Conservation (phyloP, 2,797 vertebrate species). For the Gymnocypris eckloni region DNA sequence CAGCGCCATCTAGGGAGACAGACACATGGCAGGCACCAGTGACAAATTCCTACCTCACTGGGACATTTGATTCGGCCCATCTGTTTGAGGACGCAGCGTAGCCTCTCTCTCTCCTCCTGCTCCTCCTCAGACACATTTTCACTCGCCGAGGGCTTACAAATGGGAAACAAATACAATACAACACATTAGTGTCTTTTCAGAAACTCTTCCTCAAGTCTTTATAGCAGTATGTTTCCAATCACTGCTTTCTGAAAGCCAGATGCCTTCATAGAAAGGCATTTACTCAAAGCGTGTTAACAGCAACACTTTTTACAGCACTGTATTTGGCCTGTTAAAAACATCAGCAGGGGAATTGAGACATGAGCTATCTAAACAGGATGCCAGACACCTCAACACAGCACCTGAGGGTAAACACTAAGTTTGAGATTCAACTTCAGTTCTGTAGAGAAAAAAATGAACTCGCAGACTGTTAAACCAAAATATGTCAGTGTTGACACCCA, state of each 20-base stretch:
- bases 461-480: not conserved
- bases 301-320: slow-evolving; percentile 71
- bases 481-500: not conserved
- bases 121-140: slow-evolving; percentile 84
- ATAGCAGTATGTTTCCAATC: slow-evolving; percentile 72
- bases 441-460: not conserved
- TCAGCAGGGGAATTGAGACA: slow-evolving; percentile 63
- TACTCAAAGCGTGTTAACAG: slow-evolving; percentile 72
- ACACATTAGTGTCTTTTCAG: slow-evolving; percentile 59
- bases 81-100: slow-evolving; percentile 94
- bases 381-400: not conserved
- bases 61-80: slow-evolving; percentile 97
- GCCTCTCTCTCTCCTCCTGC: slow-evolving; percentile 90
- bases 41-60: slow-evolving; percentile 83
- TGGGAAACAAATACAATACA: slow-evolving; percentile 66
- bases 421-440: not conserved
- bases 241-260: slow-evolving; percentile 48
- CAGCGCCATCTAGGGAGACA: slow-evolving; percentile 51
- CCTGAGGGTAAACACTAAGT: not conserved
- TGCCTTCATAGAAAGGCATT: slow-evolving; percentile 67
- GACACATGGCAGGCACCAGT: slow-evolving; percentile 47
- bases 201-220: slow-evolving; percentile 47
- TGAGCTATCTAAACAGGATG: slow-evolving; percentile 51
- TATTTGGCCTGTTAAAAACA: slow-evolving; percentile 45
- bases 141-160: slow-evolving; percentile 76